Evolutionary conservation across 2,888 invertebrate genomes (phyloP), one percentile per base, ranked within the genome.

Genomic region (Linnaemya tessellans): DNA sequence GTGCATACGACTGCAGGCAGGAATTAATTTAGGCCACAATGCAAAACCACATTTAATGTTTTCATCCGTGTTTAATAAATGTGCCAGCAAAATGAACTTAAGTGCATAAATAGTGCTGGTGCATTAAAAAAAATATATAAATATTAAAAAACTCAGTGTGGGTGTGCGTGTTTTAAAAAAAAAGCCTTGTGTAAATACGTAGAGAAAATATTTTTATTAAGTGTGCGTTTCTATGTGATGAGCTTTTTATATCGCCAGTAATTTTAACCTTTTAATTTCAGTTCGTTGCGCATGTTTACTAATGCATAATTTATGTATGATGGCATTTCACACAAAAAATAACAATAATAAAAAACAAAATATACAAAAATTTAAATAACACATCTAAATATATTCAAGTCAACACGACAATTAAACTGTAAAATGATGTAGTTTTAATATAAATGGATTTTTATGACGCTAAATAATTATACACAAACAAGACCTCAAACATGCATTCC

Each of bases 241-340:
- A 15, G 11, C 15, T 77, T 70, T 77, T 70, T 30, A 54, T 56
- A 49, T 41, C 38, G 41, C 18, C 49, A 80, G 71, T 84, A 70
- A 80, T 70, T 80, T 75, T 75, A 84, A 70, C 80, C 70, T 84
- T 80, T 84, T 80, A 84, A 80, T 84, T 71, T 80, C 80, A 62
- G 77, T 84, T 78, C 77, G 81, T 58, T 81, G 78, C 67, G 56
- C 78, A 78, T 81, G 75, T 80, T 73, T 41, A 49, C 62, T 78
- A 84, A 81, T 84, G 78, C 81, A 84, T 81, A 84, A 84, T 73
- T 84, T 73, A 84, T 84, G 78, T 81, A 78, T 60, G 67, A 74
- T 73, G 81, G 73, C 58, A 78, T 74, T 81, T 81, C 68, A 81
- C 18, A 81, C 35, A 75, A 70, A 74, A 41, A 75, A 75, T 30